Conservation (phyloP, 2,797 vertebrate genomes). For the Pelochelys cantorii region DNA sequence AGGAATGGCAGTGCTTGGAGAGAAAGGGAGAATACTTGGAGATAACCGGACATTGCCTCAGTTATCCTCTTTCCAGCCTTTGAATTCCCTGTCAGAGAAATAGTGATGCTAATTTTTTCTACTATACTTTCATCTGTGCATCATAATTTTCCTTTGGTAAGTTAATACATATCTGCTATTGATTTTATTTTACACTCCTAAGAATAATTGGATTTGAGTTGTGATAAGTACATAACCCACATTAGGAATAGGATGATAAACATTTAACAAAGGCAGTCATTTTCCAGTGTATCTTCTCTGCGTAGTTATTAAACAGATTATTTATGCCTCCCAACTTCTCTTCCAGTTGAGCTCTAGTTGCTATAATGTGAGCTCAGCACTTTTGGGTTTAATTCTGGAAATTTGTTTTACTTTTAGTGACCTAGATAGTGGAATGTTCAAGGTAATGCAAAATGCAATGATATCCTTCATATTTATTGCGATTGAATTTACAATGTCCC, state of each 20-base stretch:
- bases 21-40: background rate
- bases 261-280: slow-evolving; percentile 12
- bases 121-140: background rate
- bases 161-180: background rate
- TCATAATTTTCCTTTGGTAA: background rate
- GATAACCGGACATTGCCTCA: background rate
- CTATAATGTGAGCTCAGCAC: slow-evolving; percentile 48
- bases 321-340: slow-evolving; percentile 25
- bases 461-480: slow-evolving; percentile 14
- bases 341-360: slow-evolving; percentile 15
- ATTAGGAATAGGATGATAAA: slow-evolving; percentile 3
- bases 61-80: background rate
- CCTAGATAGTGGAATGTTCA: background rate
- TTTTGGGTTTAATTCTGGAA: slow-evolving; percentile 40
- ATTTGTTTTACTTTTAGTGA: slow-evolving; percentile 47
- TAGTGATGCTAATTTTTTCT: background rate
- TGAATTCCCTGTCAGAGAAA: background rate
- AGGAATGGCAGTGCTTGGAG: background rate
- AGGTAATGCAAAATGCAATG: slow-evolving; percentile 18
- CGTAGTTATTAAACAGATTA: slow-evolving; percentile 59
- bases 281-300: slow-evolving; percentile 12
- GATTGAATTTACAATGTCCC: slow-evolving; percentile 40
- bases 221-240: background rate
- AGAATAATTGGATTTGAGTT: background rate
- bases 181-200: slow-evolving; percentile 26